These are phyloP conservation scores for Scomber japonicus DNA, from an alignment of 2,113 vertebrate species.

Conservation along the genomic window DNA sequence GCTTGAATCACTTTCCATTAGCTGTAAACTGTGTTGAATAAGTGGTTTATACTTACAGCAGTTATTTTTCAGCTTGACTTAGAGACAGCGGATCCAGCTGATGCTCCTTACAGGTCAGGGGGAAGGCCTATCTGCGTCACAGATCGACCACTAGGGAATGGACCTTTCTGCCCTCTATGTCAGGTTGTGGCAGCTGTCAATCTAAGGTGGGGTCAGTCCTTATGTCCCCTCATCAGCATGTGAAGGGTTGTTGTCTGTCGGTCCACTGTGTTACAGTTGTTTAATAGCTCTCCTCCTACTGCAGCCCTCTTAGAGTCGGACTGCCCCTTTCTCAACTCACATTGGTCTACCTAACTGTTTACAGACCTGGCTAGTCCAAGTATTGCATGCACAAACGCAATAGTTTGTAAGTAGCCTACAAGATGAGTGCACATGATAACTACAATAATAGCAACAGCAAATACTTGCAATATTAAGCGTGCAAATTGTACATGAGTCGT, in stretches of 20 bases:
- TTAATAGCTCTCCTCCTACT: constrained; percentile 40
- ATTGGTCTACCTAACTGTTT: background rate
- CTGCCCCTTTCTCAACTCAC: constrained; percentile 19
- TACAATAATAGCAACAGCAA: background rate
- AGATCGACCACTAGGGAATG: background rate
- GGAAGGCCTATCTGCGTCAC: constrained; percentile 21
- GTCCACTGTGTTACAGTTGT: constrained; percentile 3
- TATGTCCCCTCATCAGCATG: constrained; percentile 21
- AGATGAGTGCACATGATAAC: background rate
- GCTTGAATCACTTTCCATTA: constrained; percentile 29
- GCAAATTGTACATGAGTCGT: background rate
- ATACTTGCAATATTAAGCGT: background rate
- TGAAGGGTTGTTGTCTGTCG: constrained; percentile 8
- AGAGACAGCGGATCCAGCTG: constrained; percentile 28
- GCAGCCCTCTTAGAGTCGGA: background rate
- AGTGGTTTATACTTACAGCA: constrained; percentile 35
- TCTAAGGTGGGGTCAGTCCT: constrained; percentile 34
- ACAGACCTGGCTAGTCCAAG: background rate
- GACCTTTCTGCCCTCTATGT: constrained; percentile 2
- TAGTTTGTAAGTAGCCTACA: background rate
- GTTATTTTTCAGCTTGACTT: constrained; percentile 14
- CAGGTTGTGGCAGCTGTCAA: constrained; percentile 12
- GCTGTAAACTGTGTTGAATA: constrained; percentile 1
- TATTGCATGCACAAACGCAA: background rate
- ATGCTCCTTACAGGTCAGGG: constrained; percentile 14